phyloP scores from a whole-genome alignment of 92 coral and sea anemone species.

The Palythoa grandis region DNA sequence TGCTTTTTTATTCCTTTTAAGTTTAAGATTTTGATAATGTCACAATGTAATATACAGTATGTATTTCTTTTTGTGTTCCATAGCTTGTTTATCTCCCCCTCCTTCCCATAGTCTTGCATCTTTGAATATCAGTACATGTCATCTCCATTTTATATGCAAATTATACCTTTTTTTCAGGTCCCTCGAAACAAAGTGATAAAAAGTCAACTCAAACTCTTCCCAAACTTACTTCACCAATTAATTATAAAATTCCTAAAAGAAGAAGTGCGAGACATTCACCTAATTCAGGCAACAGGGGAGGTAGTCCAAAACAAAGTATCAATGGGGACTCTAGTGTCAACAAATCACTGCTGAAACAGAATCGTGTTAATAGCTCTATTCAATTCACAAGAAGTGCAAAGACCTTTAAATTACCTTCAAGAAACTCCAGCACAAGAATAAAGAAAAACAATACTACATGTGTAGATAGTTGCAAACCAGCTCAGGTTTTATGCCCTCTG shows the following conservation, averaged over 20 bases:
- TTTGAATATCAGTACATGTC: not conserved
- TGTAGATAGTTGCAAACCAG: conserved; percentile 45
- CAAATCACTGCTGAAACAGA: conserved; percentile 56
- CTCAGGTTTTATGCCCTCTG: conserved; percentile 69
- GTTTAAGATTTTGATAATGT: no score
- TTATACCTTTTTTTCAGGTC: conserved; percentile 41
- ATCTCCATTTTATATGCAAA: not conserved
- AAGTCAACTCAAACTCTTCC: conserved; percentile 41
- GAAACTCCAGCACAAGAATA: conserved; percentile 54
- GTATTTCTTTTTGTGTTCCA: no score
- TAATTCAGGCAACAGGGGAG: conserved; percentile 57
- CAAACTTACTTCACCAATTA: conserved; percentile 54
- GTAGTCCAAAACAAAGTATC: conserved; percentile 22
- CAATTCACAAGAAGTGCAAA: conserved; percentile 68
- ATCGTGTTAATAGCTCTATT: conserved; percentile 53
- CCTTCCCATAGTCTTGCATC: no score
- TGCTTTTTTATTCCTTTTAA: no score
- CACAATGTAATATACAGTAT: no score
- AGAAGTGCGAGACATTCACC: conserved; percentile 85
- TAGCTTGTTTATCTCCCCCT: no score
- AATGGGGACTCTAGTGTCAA: conserved; percentile 43
- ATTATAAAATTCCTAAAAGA: conserved; percentile 58
- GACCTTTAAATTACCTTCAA: conserved; percentile 71
- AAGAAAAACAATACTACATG: conserved; percentile 28
- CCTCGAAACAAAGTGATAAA: conserved; percentile 59